Conservation (phyloP, 2,888 invertebrate species). For the Melikaiella ostensackeni region DNA sequence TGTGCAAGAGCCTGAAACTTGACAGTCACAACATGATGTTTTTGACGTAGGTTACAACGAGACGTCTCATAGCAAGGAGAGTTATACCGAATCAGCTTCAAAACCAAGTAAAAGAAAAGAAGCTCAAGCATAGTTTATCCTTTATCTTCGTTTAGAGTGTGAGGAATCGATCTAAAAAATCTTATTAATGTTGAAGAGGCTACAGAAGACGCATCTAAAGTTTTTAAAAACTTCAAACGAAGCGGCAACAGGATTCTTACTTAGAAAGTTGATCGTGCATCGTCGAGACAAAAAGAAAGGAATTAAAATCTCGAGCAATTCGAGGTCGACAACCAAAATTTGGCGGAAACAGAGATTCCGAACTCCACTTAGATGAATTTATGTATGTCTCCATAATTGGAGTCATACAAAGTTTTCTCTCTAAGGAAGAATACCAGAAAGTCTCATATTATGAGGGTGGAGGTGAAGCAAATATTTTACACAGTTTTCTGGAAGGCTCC, state of each 20-base stretch:
- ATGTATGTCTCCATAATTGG: background rate
- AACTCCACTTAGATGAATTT: background rate
- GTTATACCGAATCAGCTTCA: no score
- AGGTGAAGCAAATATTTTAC: no score
- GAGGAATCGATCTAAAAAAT: background rate
- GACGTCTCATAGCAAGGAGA: no score
- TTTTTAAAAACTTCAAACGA: background rate
- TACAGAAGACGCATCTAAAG: background rate
- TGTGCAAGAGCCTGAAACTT: no score
- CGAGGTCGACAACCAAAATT: background rate
- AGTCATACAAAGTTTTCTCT: constrained; percentile 4
- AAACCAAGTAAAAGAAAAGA: no score
- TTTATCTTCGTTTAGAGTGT: no score
- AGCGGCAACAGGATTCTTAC: background rate
- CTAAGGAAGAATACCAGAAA: no score
- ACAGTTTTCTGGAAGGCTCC: no score
- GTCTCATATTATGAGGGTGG: no score
- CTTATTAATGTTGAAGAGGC: background rate
- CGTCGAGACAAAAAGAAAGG: background rate
- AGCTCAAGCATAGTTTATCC: no score
- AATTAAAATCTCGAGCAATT: background rate
- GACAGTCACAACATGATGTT: no score
- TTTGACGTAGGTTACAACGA: no score
- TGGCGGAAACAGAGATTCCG: background rate
- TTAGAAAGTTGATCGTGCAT: background rate